Conservation (phyloP, 2,888 invertebrate species). For the Nomada fabriciana region DNA sequence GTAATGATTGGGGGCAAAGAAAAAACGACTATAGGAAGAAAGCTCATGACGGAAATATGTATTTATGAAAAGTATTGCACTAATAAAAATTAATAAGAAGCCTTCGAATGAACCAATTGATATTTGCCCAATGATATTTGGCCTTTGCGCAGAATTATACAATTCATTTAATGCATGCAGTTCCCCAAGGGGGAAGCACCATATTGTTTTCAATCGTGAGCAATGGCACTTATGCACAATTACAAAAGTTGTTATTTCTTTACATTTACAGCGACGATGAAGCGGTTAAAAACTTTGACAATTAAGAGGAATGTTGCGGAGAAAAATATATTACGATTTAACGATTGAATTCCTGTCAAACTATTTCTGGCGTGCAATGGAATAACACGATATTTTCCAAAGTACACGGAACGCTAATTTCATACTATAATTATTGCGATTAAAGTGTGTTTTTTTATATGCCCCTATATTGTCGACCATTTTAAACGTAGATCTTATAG, state of each 20-base stretch:
- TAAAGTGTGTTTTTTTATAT: neutral
- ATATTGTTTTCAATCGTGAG: neutral
- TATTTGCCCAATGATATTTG: neutral
- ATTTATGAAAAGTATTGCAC: conserved; percentile 31
- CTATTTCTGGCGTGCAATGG: no score
- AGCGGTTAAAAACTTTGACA: neutral
- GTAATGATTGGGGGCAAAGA: conserved; percentile 38
- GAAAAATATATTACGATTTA: no score
- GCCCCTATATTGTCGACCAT: neutral
- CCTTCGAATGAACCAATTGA: neutral
- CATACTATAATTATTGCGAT: neutral
- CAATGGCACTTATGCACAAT: neutral
- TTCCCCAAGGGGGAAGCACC: neutral
- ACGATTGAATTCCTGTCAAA: no score
- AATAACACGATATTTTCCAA: neutral
- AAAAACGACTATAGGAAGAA: conserved; percentile 26
- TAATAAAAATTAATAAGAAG: neutral
- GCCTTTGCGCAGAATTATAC: no score
- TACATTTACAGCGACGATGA: neutral
- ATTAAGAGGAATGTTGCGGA: neutral
- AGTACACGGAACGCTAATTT: neutral
- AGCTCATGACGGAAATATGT: conserved; percentile 12
- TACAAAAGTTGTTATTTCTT: neutral
- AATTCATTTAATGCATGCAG: neutral
- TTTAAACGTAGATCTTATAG: neutral